These are phyloP conservation scores for Petrophora chlorosata DNA, from an alignment of 2,888 invertebrate species.

Conservation along the genomic window DNA sequence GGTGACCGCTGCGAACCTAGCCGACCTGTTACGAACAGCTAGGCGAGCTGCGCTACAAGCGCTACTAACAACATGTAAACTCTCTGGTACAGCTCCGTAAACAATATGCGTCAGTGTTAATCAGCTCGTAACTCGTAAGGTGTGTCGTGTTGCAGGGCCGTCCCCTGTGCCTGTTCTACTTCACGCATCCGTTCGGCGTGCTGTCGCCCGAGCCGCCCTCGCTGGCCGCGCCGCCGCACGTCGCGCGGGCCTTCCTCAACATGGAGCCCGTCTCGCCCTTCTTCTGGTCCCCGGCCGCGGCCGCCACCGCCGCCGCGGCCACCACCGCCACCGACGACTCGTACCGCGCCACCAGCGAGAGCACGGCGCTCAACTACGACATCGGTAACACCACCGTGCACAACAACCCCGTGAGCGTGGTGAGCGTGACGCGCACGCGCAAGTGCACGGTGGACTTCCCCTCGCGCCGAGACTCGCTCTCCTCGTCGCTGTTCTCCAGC, in stretches of 20 bases:
- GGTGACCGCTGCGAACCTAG: too few species aligned
- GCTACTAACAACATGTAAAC: too few species aligned
- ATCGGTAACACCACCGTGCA: constrained; percentile 52
- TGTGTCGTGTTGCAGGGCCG: constrained; percentile 57
- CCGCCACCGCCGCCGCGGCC: constrained; percentile 22
- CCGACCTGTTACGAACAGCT: too few species aligned
- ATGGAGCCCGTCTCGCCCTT: constrained; percentile 60
- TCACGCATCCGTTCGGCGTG: constrained; percentile 83
- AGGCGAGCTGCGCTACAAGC: too few species aligned
- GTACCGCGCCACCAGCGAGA: constrained; percentile 38
- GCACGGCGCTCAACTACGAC: constrained; percentile 38
- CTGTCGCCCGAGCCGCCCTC: constrained; percentile 75
- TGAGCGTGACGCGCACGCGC: constrained; percentile 41
- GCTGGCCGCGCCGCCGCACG: constrained; percentile 51
- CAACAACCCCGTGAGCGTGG: constrained; percentile 45
- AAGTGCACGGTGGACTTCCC: constrained; percentile 44
- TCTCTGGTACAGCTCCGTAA: too few species aligned
- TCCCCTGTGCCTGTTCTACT: constrained; percentile 82
- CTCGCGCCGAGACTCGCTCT: constrained; percentile 47
- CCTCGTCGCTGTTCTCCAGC: constrained; percentile 60
- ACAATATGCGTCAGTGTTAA: too few species aligned
- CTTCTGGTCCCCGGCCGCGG: constrained; percentile 45
- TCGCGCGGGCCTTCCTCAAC: constrained; percentile 58
- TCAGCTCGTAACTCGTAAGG: too few species aligned
- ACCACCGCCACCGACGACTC: constrained; percentile 42